Evolutionary conservation across 2,113 vertebrate species (phyloP).

Genomic region (Cavia porcellus): DNA sequence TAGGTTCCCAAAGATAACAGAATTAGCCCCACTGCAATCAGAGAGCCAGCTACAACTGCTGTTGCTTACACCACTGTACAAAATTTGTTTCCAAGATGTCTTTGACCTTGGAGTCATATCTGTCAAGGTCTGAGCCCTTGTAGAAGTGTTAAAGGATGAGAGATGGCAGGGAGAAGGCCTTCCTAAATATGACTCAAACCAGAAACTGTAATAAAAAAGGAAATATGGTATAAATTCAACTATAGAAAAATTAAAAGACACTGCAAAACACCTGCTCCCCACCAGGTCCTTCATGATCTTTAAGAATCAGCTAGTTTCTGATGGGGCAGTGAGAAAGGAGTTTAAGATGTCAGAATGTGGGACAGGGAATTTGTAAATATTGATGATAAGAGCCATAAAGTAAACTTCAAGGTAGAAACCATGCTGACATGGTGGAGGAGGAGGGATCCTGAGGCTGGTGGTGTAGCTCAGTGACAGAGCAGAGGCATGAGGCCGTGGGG

Average conservation of each 20-base stretch:
- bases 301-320: background rate
- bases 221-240: background rate
- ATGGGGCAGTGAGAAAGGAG: background rate
- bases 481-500: no score
- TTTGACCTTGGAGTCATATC: conserved; percentile 22
- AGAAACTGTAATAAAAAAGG: background rate
- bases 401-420: background rate
- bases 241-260: background rate
- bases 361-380: background rate
- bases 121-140: background rate
- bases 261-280: background rate
- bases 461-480: background rate
- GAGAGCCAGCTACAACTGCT: background rate
- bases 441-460: background rate
- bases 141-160: background rate
- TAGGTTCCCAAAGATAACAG: background rate
- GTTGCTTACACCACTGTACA: background rate
- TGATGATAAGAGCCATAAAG: background rate
- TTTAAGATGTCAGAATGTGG: background rate
- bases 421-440: background rate
- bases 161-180: background rate
- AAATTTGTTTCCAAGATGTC: background rate
- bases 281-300: background rate
- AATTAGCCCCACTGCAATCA: background rate
- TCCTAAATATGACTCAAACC: conserved; percentile 39